Conservation (phyloP, 2,888 invertebrate species). For the Julus scanicus region DNA sequence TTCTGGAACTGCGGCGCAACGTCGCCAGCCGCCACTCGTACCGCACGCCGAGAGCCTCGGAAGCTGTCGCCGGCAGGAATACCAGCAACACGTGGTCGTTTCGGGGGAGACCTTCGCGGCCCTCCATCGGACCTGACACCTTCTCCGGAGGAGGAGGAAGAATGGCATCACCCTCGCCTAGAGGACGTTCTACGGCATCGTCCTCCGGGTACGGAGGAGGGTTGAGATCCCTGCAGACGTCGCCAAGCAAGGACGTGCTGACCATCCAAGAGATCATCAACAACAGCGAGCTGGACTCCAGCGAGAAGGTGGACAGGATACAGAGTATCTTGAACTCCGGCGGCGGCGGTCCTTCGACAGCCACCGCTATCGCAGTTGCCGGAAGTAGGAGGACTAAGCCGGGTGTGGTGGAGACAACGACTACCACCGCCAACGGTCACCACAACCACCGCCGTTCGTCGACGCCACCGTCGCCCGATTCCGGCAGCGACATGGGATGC, state of each 20-base stretch:
- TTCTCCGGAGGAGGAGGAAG: not conserved
- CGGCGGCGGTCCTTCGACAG: not conserved
- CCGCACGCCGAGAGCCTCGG: not conserved
- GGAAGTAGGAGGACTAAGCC: too few relatives aligned
- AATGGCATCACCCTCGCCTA: not conserved
- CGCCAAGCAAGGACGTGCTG: not conserved
- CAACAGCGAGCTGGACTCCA: not conserved
- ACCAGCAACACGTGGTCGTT: not conserved
- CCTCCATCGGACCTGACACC: not conserved
- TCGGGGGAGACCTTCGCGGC: not conserved
- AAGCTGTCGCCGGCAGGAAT: not conserved
- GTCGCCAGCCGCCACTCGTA: not conserved
- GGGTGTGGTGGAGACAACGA: not conserved
- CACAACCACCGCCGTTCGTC: not conserved
- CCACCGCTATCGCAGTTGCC: too few relatives aligned
- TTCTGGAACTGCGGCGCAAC: not conserved
- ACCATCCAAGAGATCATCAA: constrained; percentile 2
- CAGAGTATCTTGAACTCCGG: not conserved
- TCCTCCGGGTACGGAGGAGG: not conserved
- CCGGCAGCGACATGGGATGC: not conserved
- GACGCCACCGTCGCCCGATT: not conserved
- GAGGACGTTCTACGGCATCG: not conserved
- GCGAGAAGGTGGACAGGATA: constrained; percentile 1
- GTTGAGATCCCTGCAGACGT: not conserved
- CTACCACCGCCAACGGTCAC: not conserved